Conservation (phyloP, 1,140 invertebrate genomes). For the Ruditapes philippinarum region DNA sequence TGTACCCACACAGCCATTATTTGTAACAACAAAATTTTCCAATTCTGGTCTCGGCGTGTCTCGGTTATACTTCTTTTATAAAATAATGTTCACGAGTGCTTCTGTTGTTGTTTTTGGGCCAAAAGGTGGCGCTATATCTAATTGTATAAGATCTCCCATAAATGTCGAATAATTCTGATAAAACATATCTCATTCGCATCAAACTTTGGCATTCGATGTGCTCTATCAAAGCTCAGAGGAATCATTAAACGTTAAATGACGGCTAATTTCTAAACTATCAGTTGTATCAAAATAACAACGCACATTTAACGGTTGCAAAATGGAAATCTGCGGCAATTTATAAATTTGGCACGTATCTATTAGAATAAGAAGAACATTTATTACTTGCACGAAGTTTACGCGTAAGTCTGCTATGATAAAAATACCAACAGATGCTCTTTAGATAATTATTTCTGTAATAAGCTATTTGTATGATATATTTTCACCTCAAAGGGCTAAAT, state of each 20-base stretch:
- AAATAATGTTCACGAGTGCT: too few relatives aligned
- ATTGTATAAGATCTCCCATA: neutral
- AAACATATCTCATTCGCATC: neutral
- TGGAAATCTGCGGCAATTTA: conserved; percentile 7
- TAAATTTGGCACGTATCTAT: conserved; percentile 52
- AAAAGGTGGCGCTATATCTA: neutral
- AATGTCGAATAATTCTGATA: conserved; percentile 23
- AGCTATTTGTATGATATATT: neutral
- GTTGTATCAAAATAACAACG: conserved; percentile 21
- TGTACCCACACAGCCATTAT: too few relatives aligned
- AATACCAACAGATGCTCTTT: neutral
- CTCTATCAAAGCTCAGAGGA: conserved; percentile 37
- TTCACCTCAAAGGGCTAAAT: too few relatives aligned
- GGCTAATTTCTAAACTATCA: conserved; percentile 31
- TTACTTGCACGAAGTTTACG: neutral
- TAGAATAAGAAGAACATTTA: conserved; percentile 27
- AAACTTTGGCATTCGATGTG: neutral
- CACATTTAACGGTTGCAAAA: conserved; percentile 13
- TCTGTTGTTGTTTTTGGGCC: neutral
- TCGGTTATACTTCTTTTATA: too few relatives aligned
- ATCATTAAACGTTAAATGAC: conserved; percentile 19
- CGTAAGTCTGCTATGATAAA: neutral
- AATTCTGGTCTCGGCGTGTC: too few relatives aligned
- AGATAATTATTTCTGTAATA: neutral
- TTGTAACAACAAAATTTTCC: too few relatives aligned